Evolutionary conservation across 2,113 vertebrate genomes (phyloP).

Genomic region (Gasterosteus nipponicus): DNA sequence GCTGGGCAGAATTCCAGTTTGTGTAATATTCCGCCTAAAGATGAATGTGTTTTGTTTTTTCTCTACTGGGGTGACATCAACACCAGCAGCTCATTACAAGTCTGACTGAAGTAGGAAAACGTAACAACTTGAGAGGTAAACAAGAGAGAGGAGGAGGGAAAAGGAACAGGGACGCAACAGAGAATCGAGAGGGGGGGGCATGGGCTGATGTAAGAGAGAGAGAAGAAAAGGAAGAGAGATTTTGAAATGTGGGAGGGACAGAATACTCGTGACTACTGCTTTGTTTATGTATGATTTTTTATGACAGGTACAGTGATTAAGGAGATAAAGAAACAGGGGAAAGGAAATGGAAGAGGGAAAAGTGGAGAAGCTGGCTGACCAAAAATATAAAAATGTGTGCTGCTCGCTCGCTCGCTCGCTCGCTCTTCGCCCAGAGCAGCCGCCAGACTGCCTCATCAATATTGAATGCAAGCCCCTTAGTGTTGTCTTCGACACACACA

Average conservation of each 20-base stretch:
- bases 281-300: too few relatives aligned
- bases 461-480: constrained; percentile 53
- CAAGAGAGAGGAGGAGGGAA: constrained; percentile 3
- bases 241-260: not conserved
- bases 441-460: constrained; percentile 71
- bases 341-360: not conserved
- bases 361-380: constrained; percentile 20
- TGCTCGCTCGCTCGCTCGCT: constrained; percentile 6
- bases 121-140: constrained; percentile 18
- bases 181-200: constrained; percentile 18
- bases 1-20: not conserved
- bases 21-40: constrained; percentile 27
- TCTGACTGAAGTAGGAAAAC: constrained; percentile 19
- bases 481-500: constrained; percentile 14
- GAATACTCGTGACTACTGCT: not conserved
- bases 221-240: not conserved
- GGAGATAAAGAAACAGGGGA: not conserved
- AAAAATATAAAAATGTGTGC: constrained; percentile 41
- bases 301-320: constrained; percentile 3
- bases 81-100: constrained; percentile 27
- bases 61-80: not conserved
- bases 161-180: constrained; percentile 1
- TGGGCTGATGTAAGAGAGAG: constrained; percentile 15
- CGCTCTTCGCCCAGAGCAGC: constrained; percentile 37
- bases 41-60: not conserved